Base-by-base conservation (phyloP, 2,113 vertebrate genomes). In the Aphyosemion australe region DNA sequence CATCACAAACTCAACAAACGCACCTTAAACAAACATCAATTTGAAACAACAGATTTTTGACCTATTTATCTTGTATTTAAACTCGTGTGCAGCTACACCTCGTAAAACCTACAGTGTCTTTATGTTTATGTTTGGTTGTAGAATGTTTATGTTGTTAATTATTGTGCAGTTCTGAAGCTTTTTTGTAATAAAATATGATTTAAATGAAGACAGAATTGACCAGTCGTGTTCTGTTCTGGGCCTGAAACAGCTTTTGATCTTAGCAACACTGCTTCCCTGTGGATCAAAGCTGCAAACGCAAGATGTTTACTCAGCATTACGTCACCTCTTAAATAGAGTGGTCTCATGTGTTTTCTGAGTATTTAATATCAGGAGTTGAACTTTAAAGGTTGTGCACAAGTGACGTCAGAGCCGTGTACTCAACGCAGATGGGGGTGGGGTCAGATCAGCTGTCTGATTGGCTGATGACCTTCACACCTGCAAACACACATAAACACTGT, bases 41-140 rank as follows among this genome's bases (percentile, higher is more conserved):
- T 19, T 71, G 12, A 47, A 72, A n/a, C n/a, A n/a, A n/a, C 67
- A 43, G 8, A 0, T 11, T 16, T 21, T 42, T 15, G 60, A 1
- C 53, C 9, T 70, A 74, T 84, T 71, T 78, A 73, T 76, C 1
- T 31, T 51, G 5, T 76, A 62, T 79, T 71, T 74, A 64, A 78
- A 14, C 62, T 55, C 8, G 15, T 42, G 8, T 60, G 31, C 9
- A 46, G 48, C 9, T 37, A 11, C 18, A 37, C 7, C 34, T 37
- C 34, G 32, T 51, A 1, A 8, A 19, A 51, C 52, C 6, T 46
- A 3, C 41, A 37, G 18, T 43, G 6, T 51, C 9, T 58, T 19
- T 31, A 18, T 49, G 16, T 31, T 18, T 39, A 15, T 45, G 6
- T 53, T 0, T 34, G 41, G 10, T 5, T 43, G 13, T 15, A 5